Conservation (phyloP, 2,113 vertebrate species). For the Emydura subglobosa region DNA sequence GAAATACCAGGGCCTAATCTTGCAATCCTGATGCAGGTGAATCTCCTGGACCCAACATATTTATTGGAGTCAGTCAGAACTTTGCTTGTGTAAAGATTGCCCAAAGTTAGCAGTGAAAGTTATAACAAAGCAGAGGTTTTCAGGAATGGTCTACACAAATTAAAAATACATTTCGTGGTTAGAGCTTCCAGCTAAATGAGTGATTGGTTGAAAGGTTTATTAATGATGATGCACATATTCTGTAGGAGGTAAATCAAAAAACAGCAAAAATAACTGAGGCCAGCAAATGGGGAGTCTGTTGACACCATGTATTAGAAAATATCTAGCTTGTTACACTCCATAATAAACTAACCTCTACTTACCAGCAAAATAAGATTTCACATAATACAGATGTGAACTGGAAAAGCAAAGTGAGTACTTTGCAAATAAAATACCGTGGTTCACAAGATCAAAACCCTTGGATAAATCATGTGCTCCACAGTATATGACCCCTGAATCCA, state of each 20-base stretch:
- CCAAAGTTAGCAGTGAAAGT: not conserved
- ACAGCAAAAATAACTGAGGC: not conserved
- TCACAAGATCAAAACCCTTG: slow-evolving; percentile 2
- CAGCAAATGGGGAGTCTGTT: not conserved
- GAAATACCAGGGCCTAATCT: not conserved
- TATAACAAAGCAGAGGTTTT: not conserved
- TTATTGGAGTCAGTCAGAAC: not conserved
- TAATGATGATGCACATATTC: not conserved
- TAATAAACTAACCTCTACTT: not conserved
- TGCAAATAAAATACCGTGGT: slow-evolving; percentile 46
- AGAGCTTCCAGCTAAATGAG: not conserved
- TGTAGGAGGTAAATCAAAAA: not conserved
- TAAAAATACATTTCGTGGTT: not conserved
- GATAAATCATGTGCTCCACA: slow-evolving; percentile 22
- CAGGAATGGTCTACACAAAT: not conserved
- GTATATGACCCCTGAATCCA: not conserved
- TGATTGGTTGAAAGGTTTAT: not conserved
- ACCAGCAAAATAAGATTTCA: not conserved
- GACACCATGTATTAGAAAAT: not conserved
- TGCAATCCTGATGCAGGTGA: not conserved
- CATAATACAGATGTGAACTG: not conserved
- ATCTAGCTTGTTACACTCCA: not conserved
- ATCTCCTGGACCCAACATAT: not conserved
- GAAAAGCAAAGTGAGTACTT: slow-evolving; percentile 30
- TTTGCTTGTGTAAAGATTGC: not conserved